Conservation (phyloP, 2,797 vertebrate species). For the Lutjanus argentimaculatus region DNA sequence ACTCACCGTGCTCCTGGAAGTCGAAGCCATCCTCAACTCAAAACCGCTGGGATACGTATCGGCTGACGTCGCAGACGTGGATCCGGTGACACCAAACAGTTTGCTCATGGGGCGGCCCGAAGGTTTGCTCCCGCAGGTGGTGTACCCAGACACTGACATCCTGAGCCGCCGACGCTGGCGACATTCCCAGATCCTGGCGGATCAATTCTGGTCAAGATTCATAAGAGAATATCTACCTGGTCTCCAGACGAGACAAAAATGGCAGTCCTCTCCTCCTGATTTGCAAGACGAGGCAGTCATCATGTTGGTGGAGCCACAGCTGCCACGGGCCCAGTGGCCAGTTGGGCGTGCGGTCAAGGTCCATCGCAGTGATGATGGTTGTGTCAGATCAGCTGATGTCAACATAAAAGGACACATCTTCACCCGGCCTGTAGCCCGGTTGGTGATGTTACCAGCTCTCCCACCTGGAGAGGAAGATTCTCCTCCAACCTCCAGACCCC, state of each 20-base stretch:
- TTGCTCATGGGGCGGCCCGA: slow-evolving; percentile 15
- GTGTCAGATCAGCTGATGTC: not conserved
- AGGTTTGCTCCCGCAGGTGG: slow-evolving; percentile 1
- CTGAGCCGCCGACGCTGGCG: not conserved
- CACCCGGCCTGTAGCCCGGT: not conserved
- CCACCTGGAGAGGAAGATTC: not conserved
- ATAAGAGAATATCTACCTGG: not conserved
- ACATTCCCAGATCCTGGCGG: not conserved
- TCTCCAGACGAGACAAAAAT: not conserved
- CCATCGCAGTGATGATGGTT: not conserved
- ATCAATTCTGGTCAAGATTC: slow-evolving; percentile 18
- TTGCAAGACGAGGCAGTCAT: not conserved
- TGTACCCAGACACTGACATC: slow-evolving; percentile 3
- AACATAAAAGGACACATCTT: not conserved
- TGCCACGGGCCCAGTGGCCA: not conserved
- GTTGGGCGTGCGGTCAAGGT: not conserved
- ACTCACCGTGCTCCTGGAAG: slow-evolving; percentile 14
- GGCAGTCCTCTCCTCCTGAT: not conserved
- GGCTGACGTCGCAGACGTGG: not conserved
- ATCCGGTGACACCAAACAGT: slow-evolving; percentile 16
- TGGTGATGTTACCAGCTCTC: not conserved
- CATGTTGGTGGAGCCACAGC: not conserved
- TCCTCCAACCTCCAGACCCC: too few species aligned
- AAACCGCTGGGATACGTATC: slow-evolving; percentile 7
- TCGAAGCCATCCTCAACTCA: slow-evolving; percentile 1